Base-by-base conservation (phyloP, 2,797 vertebrate species). In the Trichosurus vulpecula region DNA sequence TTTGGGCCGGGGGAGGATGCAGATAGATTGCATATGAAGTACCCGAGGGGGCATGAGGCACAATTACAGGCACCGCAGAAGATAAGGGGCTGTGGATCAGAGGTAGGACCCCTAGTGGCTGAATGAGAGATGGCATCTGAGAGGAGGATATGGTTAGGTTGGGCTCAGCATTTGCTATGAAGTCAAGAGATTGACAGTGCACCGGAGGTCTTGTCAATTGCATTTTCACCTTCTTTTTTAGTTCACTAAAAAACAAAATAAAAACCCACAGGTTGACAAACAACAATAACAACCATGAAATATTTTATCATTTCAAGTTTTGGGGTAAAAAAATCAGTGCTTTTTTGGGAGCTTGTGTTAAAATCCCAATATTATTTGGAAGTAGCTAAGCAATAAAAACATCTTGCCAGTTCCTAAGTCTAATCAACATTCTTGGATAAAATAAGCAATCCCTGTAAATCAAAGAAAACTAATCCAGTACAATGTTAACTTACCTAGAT, bases 1-100 rank as follows among this genome's bases (percentile, higher is more conserved):
- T 97, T 93, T 98, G 98, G 81, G 99, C 97, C 89, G 99, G 99
- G 52, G 99, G 96, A 12, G 99, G 98, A 31, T 99, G 99, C 97
- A 99, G 81, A 92, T 99, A 99, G 41, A 99, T 98, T 0, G 99
- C 98, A 53, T 99, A 99, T 0, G 99, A 98, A 1, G 99, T 97
- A 10, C 96, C 98, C 0, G 99, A 98, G 66, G 97, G 98, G 93
- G 98, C 97, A 94, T 99, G 99, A 97, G 99, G 99, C 96, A 99
- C 98, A 81, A 99, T 98, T 89, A 99, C 97, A 0, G 99, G 99
- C 96, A 99, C 98, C 25, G 99, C 97, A 0, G 99, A 98, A 0
- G 99, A 98, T 91, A 99, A 97, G 0, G 98, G 93, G 66, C 96
- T 95, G 91, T 99, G 98, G 16, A 99, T 97, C 0, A 97, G 92